phyloP scores from a whole-genome alignment of 1,140 invertebrate genomes.

The Neodiprion pinetum region DNA sequence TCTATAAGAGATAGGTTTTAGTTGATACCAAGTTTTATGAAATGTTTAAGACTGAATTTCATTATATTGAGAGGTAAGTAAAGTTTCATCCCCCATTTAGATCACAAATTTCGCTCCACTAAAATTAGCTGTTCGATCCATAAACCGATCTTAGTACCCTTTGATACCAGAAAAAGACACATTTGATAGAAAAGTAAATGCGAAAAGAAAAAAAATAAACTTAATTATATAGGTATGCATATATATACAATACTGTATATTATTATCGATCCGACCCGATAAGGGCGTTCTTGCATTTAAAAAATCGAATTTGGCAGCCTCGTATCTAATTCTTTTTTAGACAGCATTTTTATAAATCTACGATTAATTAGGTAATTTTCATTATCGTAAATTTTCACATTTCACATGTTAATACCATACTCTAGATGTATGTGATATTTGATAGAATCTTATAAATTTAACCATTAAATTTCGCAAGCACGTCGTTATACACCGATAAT shows the following conservation, averaged over 20 bases:
- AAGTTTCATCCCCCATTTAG: slow-evolving; percentile 44
- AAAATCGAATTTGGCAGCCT: not conserved
- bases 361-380: not conserved
- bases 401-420: no score
- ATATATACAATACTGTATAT: slow-evolving; percentile 13
- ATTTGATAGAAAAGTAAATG: slow-evolving; percentile 50
- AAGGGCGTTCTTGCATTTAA: slow-evolving; percentile 17
- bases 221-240: slow-evolving; percentile 14
- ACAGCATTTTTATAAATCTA: slow-evolving; percentile 15
- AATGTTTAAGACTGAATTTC: slow-evolving; percentile 62
- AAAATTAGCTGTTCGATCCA: slow-evolving; percentile 40
- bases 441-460: no score
- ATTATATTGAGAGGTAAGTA: slow-evolving; percentile 41
- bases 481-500: no score
- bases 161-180: slow-evolving; percentile 54
- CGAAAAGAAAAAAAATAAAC: slow-evolving; percentile 23
- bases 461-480: no score
- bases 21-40: slow-evolving; percentile 53
- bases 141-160: slow-evolving; percentile 45
- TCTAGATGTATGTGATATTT: no score
- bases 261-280: not conserved
- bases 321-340: not conserved
- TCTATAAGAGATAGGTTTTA: slow-evolving; percentile 32
- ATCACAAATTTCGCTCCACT: slow-evolving; percentile 53
- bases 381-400: not conserved